Evolutionary conservation across 2,113 vertebrate genomes (phyloP).

Genomic region (Collichthys lucidus): DNA sequence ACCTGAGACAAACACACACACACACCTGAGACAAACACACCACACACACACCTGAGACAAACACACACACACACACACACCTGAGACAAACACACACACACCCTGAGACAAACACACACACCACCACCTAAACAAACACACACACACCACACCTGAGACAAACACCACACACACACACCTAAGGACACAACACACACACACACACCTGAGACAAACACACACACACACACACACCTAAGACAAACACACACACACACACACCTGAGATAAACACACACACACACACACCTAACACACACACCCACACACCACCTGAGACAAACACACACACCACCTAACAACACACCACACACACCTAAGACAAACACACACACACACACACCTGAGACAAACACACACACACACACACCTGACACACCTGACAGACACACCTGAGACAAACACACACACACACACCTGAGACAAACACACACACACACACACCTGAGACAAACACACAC

Average conservation of each 20-base stretch:
- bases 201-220: no score
- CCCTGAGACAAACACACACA: neutral
- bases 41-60: no score
- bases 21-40: neutral
- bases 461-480: conserved; percentile 10
- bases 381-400: conserved; percentile 79
- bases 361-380: conserved; percentile 69
- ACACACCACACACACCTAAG: no score
- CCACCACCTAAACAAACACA: no score
- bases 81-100: conserved; percentile 72
- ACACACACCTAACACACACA: no score
- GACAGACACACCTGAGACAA: no score
- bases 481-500: neutral
- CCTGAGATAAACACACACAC: neutral
- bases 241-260: conserved; percentile 7
- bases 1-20: conserved; percentile 79
- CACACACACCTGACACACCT: no score
- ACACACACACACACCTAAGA: conserved; percentile 89
- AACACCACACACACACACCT: conserved; percentile 10
- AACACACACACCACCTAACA: conserved; percentile 4
- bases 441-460: conserved; percentile 86
- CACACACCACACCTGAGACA: conserved; percentile 87
- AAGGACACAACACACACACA: neutral
- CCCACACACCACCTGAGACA: conserved; percentile 82
- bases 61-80: conserved; percentile 82